Conservation (phyloP, 2,888 invertebrate genomes). For the Cenopis cana region DNA sequence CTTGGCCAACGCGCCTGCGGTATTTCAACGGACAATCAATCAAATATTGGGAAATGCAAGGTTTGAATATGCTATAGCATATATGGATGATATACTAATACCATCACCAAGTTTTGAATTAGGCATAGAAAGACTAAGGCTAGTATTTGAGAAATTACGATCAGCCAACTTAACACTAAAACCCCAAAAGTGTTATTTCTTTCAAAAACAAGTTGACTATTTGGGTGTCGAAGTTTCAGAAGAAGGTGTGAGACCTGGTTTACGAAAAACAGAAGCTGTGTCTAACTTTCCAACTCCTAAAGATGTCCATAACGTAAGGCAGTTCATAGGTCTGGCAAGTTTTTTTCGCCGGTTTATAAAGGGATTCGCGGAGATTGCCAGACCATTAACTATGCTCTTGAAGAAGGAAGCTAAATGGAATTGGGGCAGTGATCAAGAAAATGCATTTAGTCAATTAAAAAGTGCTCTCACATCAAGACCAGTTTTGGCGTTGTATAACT, state of each 20-base stretch:
- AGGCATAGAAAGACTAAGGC: constrained; percentile 1
- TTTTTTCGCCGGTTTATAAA: constrained; percentile 40
- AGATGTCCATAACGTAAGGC: constrained; percentile 50
- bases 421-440: constrained; percentile 8
- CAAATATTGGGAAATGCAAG: constrained; percentile 15
- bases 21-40: constrained; percentile 40
- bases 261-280: constrained; percentile 43
- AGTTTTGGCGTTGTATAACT: constrained; percentile 1
- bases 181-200: constrained; percentile 49
- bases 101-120: constrained; percentile 3
- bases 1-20: constrained; percentile 38
- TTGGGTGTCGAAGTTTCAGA: constrained; percentile 51
- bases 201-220: constrained; percentile 48
- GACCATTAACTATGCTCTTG: constrained; percentile 1
- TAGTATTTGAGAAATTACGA: constrained; percentile 7
- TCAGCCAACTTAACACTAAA: constrained; percentile 27
- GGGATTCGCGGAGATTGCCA: constrained; percentile 38
- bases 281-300: constrained; percentile 49
- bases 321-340: constrained; percentile 35
- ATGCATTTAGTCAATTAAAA: neutral
- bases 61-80: constrained; percentile 15
- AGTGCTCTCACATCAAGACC: neutral
- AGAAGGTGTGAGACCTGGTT: constrained; percentile 49
- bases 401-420: constrained; percentile 12
- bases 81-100: constrained; percentile 37